A percentile compares a stretch with the other conserved stretches of the same genome.
Conservation (phyloP, 2,113 vertebrate genomes). For the Capreolus pygargus region DNA sequence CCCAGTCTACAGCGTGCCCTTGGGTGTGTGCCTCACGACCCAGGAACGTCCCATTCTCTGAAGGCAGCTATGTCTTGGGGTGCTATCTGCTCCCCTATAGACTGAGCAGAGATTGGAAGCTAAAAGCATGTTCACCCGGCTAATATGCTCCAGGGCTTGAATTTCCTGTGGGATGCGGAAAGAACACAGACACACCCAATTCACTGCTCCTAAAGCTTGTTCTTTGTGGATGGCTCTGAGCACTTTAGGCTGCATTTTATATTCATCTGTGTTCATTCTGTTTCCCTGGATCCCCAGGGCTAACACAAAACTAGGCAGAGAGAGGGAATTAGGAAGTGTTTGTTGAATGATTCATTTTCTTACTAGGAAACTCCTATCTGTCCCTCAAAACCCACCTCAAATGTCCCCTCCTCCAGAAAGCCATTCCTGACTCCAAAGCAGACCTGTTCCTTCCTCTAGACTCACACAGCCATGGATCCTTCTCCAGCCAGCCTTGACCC, state of each 20-base stretch:
- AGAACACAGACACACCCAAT: not conserved
- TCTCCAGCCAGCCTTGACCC: not conserved
- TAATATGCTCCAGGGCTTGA: not conserved
- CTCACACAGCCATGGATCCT: not conserved
- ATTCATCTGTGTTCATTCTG: not conserved
- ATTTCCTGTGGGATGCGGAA: not conserved
- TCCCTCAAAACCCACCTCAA: not conserved
- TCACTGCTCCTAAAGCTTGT: not conserved
- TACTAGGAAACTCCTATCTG: conserved; percentile 10
- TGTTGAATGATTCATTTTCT: not conserved
- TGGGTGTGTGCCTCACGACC: not conserved
- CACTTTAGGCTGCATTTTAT: not conserved
- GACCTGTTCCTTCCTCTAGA: not conserved
- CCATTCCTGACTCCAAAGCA: not conserved
- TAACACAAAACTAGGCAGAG: not conserved
- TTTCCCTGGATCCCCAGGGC: not conserved
- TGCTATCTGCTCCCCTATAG: not conserved
- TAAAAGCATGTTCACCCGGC: not conserved
- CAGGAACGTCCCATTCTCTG: not conserved
- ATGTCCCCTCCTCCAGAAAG: not conserved
- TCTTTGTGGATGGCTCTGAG: not conserved
- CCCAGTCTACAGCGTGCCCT: not conserved
- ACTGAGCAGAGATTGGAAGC: not conserved
- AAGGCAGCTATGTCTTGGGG: not conserved
- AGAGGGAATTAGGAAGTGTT: not conserved